Evolutionary conservation across 2,113 vertebrate species (phyloP).

Genomic region (Neolamprologus sp.): DNA sequence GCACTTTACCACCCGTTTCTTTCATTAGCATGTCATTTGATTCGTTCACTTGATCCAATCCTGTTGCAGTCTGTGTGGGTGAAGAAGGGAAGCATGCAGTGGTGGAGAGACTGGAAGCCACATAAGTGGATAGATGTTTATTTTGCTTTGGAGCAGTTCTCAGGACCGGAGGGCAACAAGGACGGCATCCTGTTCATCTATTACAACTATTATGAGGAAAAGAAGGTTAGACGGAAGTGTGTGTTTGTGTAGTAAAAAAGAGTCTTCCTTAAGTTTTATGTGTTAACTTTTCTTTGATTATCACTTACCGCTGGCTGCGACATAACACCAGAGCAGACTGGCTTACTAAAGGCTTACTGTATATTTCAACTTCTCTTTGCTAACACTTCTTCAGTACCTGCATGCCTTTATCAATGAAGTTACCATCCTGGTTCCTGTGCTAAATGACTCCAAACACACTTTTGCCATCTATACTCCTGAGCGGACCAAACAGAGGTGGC

Average conservation of each 20-base stretch:
- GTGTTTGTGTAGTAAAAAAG: not conserved
- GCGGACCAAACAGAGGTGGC: conserved; percentile 90
- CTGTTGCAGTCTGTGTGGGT: conserved; percentile 89
- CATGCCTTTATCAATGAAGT: conserved; percentile 94
- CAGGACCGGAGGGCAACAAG: conserved; percentile 79
- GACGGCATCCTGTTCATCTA: conserved; percentile 97
- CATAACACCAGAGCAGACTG: not conserved
- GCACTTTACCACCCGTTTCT: not conserved
- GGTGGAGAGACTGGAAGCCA: conserved; percentile 97
- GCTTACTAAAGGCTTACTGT: not conserved
- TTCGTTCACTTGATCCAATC: not conserved
- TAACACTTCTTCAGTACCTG: conserved; percentile 77
- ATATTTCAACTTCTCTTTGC: not conserved
- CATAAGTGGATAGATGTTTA: conserved; percentile 91
- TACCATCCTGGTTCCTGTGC: conserved; percentile 87
- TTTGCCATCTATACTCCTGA: conserved; percentile 94
- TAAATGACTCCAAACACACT: conserved; percentile 87
- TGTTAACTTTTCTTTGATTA: not conserved
- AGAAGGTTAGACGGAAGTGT: conserved; percentile 88
- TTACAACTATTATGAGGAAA: conserved; percentile 87
- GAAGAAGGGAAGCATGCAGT: conserved; percentile 90
- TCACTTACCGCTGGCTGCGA: not conserved
- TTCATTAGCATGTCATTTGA: not conserved
- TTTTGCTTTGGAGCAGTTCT: conserved; percentile 93
- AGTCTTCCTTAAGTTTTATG: not conserved